Evolutionary conservation across 2,797 vertebrate species (phyloP).

Genomic region (Decapterus maruadsi): DNA sequence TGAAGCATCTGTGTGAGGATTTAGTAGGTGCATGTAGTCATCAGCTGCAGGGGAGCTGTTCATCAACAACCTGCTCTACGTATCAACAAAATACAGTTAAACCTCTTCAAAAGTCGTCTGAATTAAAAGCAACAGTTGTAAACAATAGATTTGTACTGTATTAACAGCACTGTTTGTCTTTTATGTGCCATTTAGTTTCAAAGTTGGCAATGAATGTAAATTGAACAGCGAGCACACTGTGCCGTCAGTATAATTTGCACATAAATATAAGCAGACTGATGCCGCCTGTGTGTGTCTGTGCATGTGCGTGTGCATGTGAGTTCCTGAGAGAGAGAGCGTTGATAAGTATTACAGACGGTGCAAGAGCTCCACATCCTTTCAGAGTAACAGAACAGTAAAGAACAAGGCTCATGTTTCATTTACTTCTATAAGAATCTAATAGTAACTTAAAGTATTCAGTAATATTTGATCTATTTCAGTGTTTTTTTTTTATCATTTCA

Average conservation of each 20-base stretch:
- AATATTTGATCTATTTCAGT: neutral
- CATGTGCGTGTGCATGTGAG: neutral
- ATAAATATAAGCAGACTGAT: neutral
- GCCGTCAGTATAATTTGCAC: slow-evolving; percentile 13
- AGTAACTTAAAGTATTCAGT: neutral
- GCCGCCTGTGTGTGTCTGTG: neutral
- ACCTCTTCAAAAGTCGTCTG: neutral
- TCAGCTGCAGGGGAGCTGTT: slow-evolving; percentile 10
- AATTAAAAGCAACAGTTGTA: neutral
- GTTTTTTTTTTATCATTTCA: neutral
- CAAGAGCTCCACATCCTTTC: neutral
- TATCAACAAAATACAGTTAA: slow-evolving; percentile 9
- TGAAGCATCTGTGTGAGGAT: slow-evolving; percentile 23
- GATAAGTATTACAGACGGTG: no score
- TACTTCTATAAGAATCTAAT: neutral
- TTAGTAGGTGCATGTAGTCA: slow-evolving; percentile 19
- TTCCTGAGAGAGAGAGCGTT: neutral
- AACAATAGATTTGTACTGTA: neutral
- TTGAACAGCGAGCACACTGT: neutral
- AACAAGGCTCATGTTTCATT: neutral
- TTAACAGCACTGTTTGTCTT: slow-evolving; percentile 1
- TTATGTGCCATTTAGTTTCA: slow-evolving; percentile 13
- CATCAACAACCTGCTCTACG: slow-evolving; percentile 16
- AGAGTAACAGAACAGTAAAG: neutral
- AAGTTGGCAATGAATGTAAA: slow-evolving; percentile 6